Base-by-base conservation (phyloP, 92 coral and sea anemone genomes). In the Pocillopora grandis region DNA sequence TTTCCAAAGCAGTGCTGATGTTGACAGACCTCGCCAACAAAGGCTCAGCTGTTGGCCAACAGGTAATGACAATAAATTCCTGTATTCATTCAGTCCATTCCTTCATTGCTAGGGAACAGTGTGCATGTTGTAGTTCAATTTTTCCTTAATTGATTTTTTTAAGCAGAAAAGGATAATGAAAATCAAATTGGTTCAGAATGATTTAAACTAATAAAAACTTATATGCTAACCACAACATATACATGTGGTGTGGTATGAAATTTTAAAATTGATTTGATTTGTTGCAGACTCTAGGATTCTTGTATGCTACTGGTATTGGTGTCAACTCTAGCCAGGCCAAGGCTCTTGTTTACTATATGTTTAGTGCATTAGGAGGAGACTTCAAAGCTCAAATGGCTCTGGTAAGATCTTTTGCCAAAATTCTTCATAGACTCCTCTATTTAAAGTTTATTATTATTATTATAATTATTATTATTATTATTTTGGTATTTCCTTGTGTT, bases 251-350 rank as follows among this genome's bases (percentile, higher is more conserved):
- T 27, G 27, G 27, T 27, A 27, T 27, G 27, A 27, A 62, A 11
- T 10, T 18, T 12, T 7, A 58, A 12, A 48, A 48, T 9, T 21
- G 62, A 56, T 20, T 55, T 59, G 62, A 33, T 74, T 84, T 11
- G 15, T 65, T 76, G 12, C 72, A 95, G 98, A 94, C 95, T 59
- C 90, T 96, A 16, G 97, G 97, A 14, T 96, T 96, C 85, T 87
- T 96, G 90, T 95, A 96, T 81, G 96, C 98, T 18, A 90, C 98
- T 77, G 99, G 99, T 52, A 92, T 96, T 65, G 81, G 89, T 64
- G 98, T 96, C 1, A 96, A 96, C 84, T 96, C 99, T 10, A 94
- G 97, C 78, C 99, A 96, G 66, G 92, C 96, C 56, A 96, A 92
- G 83, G 99, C 99, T 18, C 84, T 96, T 76, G 99, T 96, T 56